Evolutionary conservation across 2,113 vertebrate genomes (phyloP).

Genomic region (Thunnus thynnus): DNA sequence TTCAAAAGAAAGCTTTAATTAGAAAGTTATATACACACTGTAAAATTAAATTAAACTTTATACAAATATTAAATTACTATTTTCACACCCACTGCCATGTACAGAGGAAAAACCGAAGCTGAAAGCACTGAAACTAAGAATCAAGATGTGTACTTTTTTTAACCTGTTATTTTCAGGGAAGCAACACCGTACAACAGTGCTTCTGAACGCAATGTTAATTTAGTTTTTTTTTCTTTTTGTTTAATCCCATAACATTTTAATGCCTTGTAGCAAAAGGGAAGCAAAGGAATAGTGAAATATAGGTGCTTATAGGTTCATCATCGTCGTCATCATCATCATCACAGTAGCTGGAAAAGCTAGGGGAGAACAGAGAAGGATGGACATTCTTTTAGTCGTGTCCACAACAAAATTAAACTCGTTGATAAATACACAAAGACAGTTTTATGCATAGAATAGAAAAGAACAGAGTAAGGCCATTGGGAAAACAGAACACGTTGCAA

Average conservation of each 20-base stretch:
- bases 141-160: constrained; percentile 61
- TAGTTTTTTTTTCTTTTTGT: constrained; percentile 37
- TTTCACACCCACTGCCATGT: constrained; percentile 98
- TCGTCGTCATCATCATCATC: constrained; percentile 65
- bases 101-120: constrained; percentile 89
- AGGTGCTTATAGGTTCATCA: constrained; percentile 67
- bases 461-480: constrained; percentile 81
- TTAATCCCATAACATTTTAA: constrained; percentile 62
- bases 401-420: constrained; percentile 62
- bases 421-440: constrained; percentile 79
- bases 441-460: constrained; percentile 86
- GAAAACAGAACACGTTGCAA: constrained; percentile 75
- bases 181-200: constrained; percentile 85
- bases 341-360: constrained; percentile 71
- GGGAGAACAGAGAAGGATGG: constrained; percentile 62
- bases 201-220: constrained; percentile 49
- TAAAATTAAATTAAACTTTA: constrained; percentile 99
- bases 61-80: constrained; percentile 99
- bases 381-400: constrained; percentile 74
- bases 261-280: constrained; percentile 68
- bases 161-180: constrained; percentile 58
- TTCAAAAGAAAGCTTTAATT: constrained; percentile 98
- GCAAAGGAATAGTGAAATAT: constrained; percentile 68
- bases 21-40: constrained; percentile 99
- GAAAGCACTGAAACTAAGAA: constrained; percentile 87